A percentile compares a stretch with the other conserved stretches of the same genome.
phyloP scores from a whole-genome alignment of 2,113 vertebrate genomes.

The Mohoua ochrocephala region DNA sequence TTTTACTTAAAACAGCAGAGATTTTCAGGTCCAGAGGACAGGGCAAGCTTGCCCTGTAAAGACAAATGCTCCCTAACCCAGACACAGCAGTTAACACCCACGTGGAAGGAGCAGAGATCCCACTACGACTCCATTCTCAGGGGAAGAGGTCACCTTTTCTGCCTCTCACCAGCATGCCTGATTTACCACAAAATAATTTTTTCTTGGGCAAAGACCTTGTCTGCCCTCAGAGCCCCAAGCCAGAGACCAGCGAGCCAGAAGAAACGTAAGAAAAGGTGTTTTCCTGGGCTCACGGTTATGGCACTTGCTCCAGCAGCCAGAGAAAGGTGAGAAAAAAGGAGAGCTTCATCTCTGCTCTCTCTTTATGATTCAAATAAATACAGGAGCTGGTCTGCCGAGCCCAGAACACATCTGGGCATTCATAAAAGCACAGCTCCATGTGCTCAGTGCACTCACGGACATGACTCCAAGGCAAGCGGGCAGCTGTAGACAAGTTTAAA shows the following conservation, averaged over 20 bases:
- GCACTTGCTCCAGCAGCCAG: background rate
- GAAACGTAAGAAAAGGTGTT: background rate
- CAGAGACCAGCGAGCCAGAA: background rate
- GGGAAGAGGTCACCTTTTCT: background rate
- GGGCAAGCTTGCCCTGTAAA: background rate
- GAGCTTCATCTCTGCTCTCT: background rate
- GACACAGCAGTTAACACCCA: background rate
- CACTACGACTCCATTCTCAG: background rate
- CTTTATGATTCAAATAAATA: background rate
- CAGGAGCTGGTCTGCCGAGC: background rate
- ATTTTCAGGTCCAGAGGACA: background rate
- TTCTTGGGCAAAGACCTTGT: background rate
- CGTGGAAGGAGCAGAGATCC: background rate
- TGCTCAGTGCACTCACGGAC: background rate
- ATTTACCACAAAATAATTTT: background rate
- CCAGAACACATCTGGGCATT: background rate
- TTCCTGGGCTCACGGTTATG: background rate
- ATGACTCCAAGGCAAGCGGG: background rate
- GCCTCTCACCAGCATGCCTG: background rate
- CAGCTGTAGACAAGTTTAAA: constrained; percentile 51
- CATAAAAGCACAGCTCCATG: background rate
- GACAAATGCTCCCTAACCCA: background rate
- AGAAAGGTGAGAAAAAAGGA: background rate
- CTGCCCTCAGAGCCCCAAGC: background rate
- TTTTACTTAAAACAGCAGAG: background rate